Conservation (phyloP, 2,113 vertebrate species). For the Ageneiosus marmoratus region DNA sequence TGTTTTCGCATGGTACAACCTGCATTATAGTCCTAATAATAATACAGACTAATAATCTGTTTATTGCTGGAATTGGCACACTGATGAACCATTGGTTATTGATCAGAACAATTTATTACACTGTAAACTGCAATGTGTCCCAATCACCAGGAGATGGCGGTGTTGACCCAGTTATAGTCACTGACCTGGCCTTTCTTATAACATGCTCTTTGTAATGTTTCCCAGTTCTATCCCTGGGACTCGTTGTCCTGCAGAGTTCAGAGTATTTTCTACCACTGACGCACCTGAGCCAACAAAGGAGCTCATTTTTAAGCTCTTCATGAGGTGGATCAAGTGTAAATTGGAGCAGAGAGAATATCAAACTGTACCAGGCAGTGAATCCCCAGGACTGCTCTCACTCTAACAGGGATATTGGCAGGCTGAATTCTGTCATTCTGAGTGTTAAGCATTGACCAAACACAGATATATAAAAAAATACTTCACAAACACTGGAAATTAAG, state of each 20-base stretch:
- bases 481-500: neutral
- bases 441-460: neutral
- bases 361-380: neutral
- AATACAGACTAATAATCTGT: too few species aligned
- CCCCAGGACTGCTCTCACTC: neutral
- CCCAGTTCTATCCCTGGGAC: neutral
- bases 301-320: neutral
- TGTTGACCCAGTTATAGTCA: conserved; percentile 9
- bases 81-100: neutral
- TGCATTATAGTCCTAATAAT: too few species aligned
- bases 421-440: neutral
- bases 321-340: neutral
- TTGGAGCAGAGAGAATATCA: neutral
- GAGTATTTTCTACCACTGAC: neutral
- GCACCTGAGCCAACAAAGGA: neutral
- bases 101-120: neutral
- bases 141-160: conserved; percentile 57
- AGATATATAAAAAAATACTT: conserved; percentile 3
- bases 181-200: conserved; percentile 47
- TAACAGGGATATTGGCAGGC: neutral
- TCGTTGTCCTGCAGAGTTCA: neutral
- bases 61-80: neutral
- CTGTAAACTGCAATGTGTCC: neutral
- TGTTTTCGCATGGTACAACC: neutral
- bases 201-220: conserved; percentile 35